Evolutionary conservation across 2,113 vertebrate species (phyloP), one percentile per base, ranked within the genome.

Genomic region (Heteronetta atricapilla): DNA sequence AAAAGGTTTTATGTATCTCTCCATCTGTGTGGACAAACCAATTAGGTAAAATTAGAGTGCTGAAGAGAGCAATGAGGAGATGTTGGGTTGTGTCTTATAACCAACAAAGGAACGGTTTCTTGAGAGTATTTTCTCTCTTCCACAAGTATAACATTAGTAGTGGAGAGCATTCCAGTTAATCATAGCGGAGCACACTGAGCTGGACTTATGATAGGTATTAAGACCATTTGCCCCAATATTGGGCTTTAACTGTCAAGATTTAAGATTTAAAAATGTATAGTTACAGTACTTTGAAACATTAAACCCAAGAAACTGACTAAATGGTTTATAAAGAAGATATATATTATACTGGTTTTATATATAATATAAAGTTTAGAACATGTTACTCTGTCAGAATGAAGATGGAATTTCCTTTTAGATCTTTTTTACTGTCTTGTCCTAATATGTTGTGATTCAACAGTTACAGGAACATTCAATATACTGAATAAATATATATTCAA

Each of bases 121-220:
- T 83, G 63, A 21, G 60, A 56, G 6, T 42, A 91, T 95, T 97
- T 86, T 1, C 77, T 96, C 89, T 94, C 70, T 60, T 66, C 88
- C 36, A 52, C 66, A 95, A 67, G 86, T 53, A 78, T 1, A 81
- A 77, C 63, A 40, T 22, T 36, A 64, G 92, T 31, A 75, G 62
- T 53, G 58, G 83, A 90, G 82, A 75, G 44, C 69, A 88, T 88
- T 94, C 82, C 73, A 97, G 73, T 89, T 95, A 95, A 96, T 96
- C 93, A 83, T 74, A 96, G 48, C 69, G 62, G 67, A 91, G 36
- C 26, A 59, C 67, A 33, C 87, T 90, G 94, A 89, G 83, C 79
- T 90, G 74, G 53, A 91, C 95, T 97, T 92, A 90, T 25, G 73
- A 79, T n/a, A 75, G 81, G 75, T 93, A 90, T 94, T 94, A 86